Conservation (phyloP, 2,113 vertebrate genomes). For the Dipodomys stephensi region DNA sequence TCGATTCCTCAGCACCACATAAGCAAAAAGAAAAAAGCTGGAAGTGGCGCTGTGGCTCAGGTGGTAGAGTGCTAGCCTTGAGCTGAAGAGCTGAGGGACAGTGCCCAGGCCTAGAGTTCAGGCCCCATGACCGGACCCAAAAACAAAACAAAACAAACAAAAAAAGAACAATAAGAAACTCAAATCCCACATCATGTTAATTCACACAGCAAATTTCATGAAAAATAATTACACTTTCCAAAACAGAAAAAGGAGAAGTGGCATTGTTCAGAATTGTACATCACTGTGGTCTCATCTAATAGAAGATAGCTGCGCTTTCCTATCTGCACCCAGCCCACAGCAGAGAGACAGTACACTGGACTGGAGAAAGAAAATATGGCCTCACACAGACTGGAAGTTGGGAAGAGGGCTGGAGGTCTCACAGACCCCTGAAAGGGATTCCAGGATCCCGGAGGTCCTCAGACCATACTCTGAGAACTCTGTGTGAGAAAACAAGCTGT, state of each 20-base stretch:
- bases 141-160: not conserved
- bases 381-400: not conserved
- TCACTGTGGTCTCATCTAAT: not conserved
- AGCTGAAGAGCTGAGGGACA: too few relatives aligned
- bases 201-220: not conserved
- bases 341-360: not conserved
- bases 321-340: not conserved
- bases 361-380: slow-evolving; percentile 10
- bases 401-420: not conserved
- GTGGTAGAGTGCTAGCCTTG: too few relatives aligned
- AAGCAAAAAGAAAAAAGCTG: too few relatives aligned
- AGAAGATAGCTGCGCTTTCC: slow-evolving; percentile 26
- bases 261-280: not conserved
- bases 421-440: not conserved
- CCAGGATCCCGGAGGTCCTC: not conserved
- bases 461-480: not conserved
- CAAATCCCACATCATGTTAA: not conserved
- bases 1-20: too few relatives aligned
- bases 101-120: too few relatives aligned
- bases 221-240: not conserved
- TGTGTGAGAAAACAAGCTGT: not conserved
- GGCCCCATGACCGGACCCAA: too few relatives aligned
- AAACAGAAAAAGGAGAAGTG: slow-evolving; percentile 9
- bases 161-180: not conserved
- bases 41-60: too few relatives aligned